Evolutionary conservation across 2,888 invertebrate genomes (phyloP).

Genomic region (Acanthacorydalis orientalis): DNA sequence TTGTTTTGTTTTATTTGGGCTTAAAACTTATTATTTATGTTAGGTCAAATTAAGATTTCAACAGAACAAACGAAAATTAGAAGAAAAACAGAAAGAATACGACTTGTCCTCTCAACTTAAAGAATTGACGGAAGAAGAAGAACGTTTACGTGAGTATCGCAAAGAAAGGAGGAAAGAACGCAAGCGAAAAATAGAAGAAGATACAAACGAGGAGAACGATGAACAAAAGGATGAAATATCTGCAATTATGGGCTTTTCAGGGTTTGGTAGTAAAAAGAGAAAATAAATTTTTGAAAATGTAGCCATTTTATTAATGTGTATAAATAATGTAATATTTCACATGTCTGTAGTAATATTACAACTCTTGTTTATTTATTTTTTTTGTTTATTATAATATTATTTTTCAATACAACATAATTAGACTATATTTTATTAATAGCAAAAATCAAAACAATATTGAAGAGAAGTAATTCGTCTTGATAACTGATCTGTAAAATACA

Average conservation of each 20-base stretch:
- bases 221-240: constrained; percentile 53
- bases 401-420: no score
- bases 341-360: no score
- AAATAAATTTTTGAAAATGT: constrained; percentile 23
- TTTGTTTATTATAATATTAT: no score
- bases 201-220: constrained; percentile 30
- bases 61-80: constrained; percentile 80
- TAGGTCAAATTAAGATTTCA: constrained; percentile 79
- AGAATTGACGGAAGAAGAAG: constrained; percentile 93
- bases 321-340: no score
- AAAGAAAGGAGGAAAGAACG: constrained; percentile 79
- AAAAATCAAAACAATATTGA: no score
- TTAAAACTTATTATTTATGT: constrained; percentile 7
- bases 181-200: constrained; percentile 65
- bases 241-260: constrained; percentile 89
- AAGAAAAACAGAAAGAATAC: constrained; percentile 92
- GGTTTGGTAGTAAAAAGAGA: constrained; percentile 77
- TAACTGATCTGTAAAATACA: no score
- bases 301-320: no score
- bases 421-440: no score
- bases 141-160: constrained; percentile 75
- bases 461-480: no score
- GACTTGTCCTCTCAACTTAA: constrained; percentile 79
- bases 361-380: no score
- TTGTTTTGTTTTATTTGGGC: not conserved